phyloP scores from a whole-genome alignment of 2,888 invertebrate species.

The Vanessa cardui region DNA sequence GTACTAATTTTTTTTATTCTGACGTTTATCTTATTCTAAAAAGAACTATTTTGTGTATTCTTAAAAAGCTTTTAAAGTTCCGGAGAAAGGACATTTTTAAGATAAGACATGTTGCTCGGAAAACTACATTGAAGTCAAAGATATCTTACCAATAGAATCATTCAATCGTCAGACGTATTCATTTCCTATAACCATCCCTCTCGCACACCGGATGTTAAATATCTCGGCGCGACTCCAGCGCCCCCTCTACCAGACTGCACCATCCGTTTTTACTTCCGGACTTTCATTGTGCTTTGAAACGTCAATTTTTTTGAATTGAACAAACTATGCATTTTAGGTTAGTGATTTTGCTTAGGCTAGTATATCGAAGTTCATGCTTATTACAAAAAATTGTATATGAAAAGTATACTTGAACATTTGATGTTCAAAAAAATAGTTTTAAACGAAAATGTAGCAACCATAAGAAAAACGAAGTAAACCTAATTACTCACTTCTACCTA shows the following conservation, averaged over 20 bases:
- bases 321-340: constrained; percentile 2
- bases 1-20: no score
- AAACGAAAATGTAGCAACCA: no score
- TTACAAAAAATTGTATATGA: no score
- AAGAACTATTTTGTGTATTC: no score
- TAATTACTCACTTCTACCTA: no score
- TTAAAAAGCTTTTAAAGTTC: no score
- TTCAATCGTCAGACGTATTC: constrained; percentile 63
- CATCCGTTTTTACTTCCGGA: constrained; percentile 71
- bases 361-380: no score
- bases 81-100: neutral
- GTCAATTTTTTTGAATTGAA: constrained; percentile 12
- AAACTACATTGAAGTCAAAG: constrained; percentile 32
- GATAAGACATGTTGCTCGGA: constrained; percentile 2
- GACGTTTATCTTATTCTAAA: no score
- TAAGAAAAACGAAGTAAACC: no score
- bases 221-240: constrained; percentile 55
- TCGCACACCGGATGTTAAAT: constrained; percentile 67
- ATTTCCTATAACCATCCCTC: constrained; percentile 60
- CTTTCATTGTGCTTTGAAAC: constrained; percentile 46
- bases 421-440: no score
- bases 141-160: constrained; percentile 55
- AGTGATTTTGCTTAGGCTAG: no score
- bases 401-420: no score
- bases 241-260: constrained; percentile 68